Evolutionary conservation across 1,140 invertebrate species (phyloP).

Genomic region (Macrosteles quadrilineatus): DNA sequence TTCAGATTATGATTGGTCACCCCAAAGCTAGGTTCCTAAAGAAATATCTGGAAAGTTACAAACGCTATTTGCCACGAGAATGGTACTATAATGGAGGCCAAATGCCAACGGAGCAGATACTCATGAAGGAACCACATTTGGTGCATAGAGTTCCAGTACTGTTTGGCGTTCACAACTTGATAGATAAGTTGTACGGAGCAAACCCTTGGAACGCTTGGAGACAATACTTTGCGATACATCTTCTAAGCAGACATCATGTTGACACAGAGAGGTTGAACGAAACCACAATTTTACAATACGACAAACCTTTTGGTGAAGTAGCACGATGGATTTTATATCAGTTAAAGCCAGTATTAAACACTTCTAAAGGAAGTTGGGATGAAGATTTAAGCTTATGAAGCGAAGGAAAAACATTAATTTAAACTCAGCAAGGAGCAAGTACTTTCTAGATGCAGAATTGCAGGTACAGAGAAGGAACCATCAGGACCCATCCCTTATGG

Average conservation of each 20-base stretch:
- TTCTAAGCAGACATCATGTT: constrained; percentile 42
- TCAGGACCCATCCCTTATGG: no score
- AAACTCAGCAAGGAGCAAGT: no score
- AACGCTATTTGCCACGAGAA: constrained; percentile 40
- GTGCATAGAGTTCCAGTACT: constrained; percentile 42
- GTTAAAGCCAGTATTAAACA: constrained; percentile 41
- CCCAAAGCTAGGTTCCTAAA: constrained; percentile 46
- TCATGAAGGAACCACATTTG: constrained; percentile 40
- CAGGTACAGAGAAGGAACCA: no score
- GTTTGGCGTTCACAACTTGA: constrained; percentile 45
- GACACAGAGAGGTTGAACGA: constrained; percentile 40
- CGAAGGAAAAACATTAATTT: no score
- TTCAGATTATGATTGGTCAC: constrained; percentile 47
- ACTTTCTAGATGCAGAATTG: no score
- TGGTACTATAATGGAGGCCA: constrained; percentile 50
- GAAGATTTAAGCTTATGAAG: no score
- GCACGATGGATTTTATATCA: constrained; percentile 41
- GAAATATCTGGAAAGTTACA: constrained; percentile 46
- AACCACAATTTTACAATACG: constrained; percentile 36
- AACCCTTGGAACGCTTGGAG: constrained; percentile 39
- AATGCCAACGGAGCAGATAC: constrained; percentile 43
- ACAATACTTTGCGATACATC: constrained; percentile 41
- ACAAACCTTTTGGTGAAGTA: constrained; percentile 43
- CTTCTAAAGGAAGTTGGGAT: no score
- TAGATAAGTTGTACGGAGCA: constrained; percentile 39